phyloP scores from a whole-genome alignment of 2,797 vertebrate genomes.

The Anguilla obscura region DNA sequence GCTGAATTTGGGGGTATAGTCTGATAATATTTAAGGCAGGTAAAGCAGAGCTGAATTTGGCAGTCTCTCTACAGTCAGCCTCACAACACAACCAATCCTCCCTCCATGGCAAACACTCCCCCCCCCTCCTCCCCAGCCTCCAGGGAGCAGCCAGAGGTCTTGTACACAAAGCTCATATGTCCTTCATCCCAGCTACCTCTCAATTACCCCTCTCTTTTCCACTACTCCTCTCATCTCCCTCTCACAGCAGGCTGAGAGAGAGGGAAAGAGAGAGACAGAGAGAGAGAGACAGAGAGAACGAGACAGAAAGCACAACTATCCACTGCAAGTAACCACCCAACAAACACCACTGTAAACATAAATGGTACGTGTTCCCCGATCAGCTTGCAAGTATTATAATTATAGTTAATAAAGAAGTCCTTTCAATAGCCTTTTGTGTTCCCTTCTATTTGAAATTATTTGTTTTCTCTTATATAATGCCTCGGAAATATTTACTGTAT shows the following conservation, averaged over 20 bases:
- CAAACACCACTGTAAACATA: too few relatives aligned
- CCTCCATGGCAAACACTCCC: not conserved
- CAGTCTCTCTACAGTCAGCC: not conserved
- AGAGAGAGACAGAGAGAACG: not conserved
- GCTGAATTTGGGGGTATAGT: too few relatives aligned
- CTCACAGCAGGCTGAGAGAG: not conserved
- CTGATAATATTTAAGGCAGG: too few relatives aligned
- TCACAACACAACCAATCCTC: not conserved
- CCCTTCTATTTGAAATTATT: too few relatives aligned
- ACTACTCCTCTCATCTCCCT: not conserved
- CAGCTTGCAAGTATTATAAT: too few relatives aligned
- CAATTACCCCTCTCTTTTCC: constrained; percentile 34
- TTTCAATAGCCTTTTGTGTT: too few relatives aligned
- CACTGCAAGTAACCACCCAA: too few relatives aligned
- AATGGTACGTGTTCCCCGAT: too few relatives aligned
- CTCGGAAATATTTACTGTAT: too few relatives aligned
- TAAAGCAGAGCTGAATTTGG: not conserved
- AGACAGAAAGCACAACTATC: too few relatives aligned
- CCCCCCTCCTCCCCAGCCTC: not conserved
- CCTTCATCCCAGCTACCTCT: constrained; percentile 33
- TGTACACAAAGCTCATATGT: constrained; percentile 44
- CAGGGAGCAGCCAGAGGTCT: constrained; percentile 34
- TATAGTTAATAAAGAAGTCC: too few relatives aligned
- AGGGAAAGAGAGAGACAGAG: not conserved
- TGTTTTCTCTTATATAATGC: too few relatives aligned